Evolutionary conservation across 2,113 vertebrate species (phyloP).

Genomic region (Aspidoscelis tigris): DNA sequence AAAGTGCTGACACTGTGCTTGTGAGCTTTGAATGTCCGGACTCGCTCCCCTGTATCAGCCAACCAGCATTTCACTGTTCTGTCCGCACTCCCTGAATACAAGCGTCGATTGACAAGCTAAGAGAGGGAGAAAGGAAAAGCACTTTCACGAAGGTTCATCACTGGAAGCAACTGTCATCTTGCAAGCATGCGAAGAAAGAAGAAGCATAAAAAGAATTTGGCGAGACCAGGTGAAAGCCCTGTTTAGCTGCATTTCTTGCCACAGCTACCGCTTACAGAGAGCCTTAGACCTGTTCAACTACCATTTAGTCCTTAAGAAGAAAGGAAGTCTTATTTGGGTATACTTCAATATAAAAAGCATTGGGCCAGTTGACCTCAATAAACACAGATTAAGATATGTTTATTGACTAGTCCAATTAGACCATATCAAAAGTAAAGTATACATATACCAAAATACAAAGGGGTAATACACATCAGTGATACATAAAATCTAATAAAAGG

Average conservation of each 20-base stretch:
- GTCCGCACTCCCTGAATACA: slow-evolving; percentile 82
- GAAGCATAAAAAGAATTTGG: background rate
- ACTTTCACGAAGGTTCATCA: rapidly evolving
- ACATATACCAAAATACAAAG: no score
- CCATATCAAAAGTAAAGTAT: no score
- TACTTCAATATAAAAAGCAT: background rate
- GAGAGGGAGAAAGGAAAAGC: slow-evolving; percentile 29
- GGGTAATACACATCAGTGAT: no score
- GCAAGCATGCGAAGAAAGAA: background rate
- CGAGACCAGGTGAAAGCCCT: background rate
- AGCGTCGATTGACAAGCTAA: slow-evolving; percentile 77
- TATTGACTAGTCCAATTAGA: no score
- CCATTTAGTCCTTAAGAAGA: background rate
- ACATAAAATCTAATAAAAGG: no score
- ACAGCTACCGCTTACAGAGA: background rate
- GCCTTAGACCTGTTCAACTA: background rate
- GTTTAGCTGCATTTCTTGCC: background rate
- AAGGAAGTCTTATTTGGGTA: background rate
- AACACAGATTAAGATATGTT: no score
- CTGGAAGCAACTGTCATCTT: background rate
- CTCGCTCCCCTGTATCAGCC: slow-evolving; percentile 74
- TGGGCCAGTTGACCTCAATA: background rate
- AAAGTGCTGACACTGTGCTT: slow-evolving; percentile 82
- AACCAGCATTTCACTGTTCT: slow-evolving; percentile 83
- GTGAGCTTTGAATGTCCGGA: slow-evolving; percentile 79